Conservation (phyloP, 2,113 vertebrate species). For the Neolamprologus caudopunctatus region DNA sequence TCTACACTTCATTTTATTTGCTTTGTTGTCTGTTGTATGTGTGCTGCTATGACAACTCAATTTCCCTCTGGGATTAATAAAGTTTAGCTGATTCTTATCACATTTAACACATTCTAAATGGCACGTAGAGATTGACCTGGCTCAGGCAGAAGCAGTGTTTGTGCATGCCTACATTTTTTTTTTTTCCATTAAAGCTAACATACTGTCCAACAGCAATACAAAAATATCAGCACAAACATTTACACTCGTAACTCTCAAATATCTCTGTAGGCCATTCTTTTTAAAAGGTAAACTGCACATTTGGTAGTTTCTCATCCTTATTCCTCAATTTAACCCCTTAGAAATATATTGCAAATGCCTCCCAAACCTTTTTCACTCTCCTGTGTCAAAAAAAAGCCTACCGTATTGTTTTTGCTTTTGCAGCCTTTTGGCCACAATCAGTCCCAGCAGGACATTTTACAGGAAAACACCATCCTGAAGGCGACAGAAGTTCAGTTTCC, state of each 20-base stretch:
- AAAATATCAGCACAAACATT: neutral
- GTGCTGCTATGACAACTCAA: neutral
- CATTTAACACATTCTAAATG: neutral
- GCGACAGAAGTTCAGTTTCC: conserved; percentile 99
- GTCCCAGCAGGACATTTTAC: conserved; percentile 98
- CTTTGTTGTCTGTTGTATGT: neutral
- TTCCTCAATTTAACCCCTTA: neutral
- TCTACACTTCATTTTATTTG: neutral
- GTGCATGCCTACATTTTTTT: too few species aligned
- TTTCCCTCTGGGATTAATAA: neutral
- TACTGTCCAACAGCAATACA: fast-evolving
- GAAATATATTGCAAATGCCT: neutral
- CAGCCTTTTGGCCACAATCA: conserved; percentile 99
- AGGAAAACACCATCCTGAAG: conserved; percentile 99
- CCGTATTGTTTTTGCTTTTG: neutral
- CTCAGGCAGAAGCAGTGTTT: neutral
- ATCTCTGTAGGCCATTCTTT: neutral
- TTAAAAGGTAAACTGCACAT: neutral
- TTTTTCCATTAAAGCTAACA: neutral
- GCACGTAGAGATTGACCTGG: fast-evolving
- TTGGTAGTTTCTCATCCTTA: neutral
- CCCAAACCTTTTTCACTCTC: neutral
- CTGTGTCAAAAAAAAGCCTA: neutral
- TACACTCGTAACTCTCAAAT: neutral
- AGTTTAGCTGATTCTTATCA: neutral